Base-by-base conservation (phyloP, 2,888 invertebrate species). In the Thelaira solivaga region DNA sequence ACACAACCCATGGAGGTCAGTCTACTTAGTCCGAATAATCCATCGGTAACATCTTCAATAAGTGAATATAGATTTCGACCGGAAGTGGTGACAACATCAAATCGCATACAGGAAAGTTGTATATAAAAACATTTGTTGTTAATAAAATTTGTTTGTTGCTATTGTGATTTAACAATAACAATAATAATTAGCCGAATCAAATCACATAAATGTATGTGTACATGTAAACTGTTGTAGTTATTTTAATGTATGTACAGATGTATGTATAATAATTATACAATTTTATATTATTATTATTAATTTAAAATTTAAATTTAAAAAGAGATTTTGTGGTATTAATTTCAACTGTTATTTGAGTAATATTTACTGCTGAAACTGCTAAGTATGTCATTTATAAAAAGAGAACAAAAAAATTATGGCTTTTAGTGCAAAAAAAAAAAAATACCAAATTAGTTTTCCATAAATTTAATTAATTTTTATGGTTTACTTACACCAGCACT, bases 81-180 rank as follows among this genome's bases (percentile, higher is more conserved):
- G 81, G 95, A 95, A 89, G 94, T 95, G 83, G 95, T 95, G 81
- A 95, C 95, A 83, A 95, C 95, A 80, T 95, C 95, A 81, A 95
- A 95, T 90, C 92, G 95, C 86, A 95, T 95, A 90, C 95, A 95
- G 90, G 95, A 95, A 90, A 95, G 95, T 91, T 95, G 95, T 94
- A 95, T 95, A 93, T 95, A 94, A 93, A 89, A 73, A 39, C 24
- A 1, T 16, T 65, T 64, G 7, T 64, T 71, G 59, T 59, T 68
- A 2, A 51, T 10, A 49, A 36, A 51, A 43, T 45, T n/a, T 47
- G 39, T 43, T 57, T 67, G 49, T 53, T 49, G 22, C 18, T 47
- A 45, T 67, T 59, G 76, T 69, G 49, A 59, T 69, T 64, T 76
- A 67, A 77, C 61, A 31, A 43, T n/a, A n/a, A n/a, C n/a, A n/a